A percentile compares a stretch with the other conserved stretches of the same genome.
These are phyloP conservation scores for Arctocebus calabarensis DNA, from an alignment of 2,797 vertebrate species.

Conservation along the genomic window DNA sequence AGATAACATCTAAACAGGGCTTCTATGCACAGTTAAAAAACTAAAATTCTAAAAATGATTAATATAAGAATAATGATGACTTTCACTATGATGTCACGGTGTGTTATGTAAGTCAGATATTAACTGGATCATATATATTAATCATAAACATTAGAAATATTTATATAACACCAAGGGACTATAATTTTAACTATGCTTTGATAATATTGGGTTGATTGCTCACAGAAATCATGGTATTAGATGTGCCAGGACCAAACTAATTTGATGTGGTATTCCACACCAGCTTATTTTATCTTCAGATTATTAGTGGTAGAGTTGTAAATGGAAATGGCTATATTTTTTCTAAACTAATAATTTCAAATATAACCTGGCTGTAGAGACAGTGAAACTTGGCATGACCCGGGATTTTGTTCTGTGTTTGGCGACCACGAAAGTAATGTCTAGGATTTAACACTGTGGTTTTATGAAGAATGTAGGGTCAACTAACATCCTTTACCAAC, in stretches of 20 bases:
- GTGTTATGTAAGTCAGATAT: background rate
- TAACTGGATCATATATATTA: background rate
- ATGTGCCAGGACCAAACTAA: background rate
- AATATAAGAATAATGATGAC: background rate
- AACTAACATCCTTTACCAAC: fast-evolving
- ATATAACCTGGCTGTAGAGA: background rate
- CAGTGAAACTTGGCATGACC: fast-evolving
- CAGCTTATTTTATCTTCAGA: background rate
- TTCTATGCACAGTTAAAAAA: background rate
- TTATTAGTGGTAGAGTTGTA: background rate
- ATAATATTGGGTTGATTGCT: background rate
- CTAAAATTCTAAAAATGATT: background rate
- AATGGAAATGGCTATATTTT: background rate
- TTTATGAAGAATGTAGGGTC: background rate
- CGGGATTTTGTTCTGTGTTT: background rate
- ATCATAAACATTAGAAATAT: background rate
- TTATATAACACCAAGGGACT: background rate
- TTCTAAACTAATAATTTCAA: background rate
- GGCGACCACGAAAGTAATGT: background rate
- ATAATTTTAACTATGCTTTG: background rate
- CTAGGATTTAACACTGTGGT: background rate
- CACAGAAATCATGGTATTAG: background rate
- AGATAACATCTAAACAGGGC: background rate
- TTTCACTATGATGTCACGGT: background rate
- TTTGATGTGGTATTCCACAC: background rate